A percentile compares a stretch with the other conserved stretches of the same genome.
These are phyloP conservation scores for Geodia barretti DNA, from an alignment of 37 sponge, comb jelly and placozoan species.

Conservation along the genomic window DNA sequence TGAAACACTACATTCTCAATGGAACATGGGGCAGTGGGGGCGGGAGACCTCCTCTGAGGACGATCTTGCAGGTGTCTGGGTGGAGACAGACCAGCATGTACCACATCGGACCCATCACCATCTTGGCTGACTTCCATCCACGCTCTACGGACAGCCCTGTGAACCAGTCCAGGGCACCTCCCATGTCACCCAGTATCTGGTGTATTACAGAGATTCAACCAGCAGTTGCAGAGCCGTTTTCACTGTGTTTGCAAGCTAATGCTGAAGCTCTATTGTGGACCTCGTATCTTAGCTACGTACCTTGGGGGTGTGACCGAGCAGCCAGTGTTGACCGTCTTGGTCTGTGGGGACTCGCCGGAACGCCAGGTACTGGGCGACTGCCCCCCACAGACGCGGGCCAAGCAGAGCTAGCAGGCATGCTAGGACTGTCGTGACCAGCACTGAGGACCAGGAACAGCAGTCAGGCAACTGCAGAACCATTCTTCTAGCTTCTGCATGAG, in stretches of 20 bases:
- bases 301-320: slow-evolving; percentile 51
- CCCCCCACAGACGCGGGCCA: neutral
- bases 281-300: too few relatives aligned
- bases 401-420: too few relatives aligned
- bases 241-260: too few relatives aligned
- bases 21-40: too few relatives aligned
- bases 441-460: too few relatives aligned
- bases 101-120: slow-evolving; percentile 14
- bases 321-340: slow-evolving; percentile 16
- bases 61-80: slow-evolving; percentile 28
- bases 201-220: neutral
- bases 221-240: neutral
- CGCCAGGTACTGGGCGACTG: neutral
- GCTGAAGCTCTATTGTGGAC: too few relatives aligned
- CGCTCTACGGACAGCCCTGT: neutral
- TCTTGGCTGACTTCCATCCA: slow-evolving; percentile 20
- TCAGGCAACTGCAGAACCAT: too few relatives aligned
- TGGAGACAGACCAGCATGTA: slow-evolving; percentile 18
- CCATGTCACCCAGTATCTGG: slow-evolving; percentile 31
- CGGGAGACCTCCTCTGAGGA: slow-evolving; percentile 48
- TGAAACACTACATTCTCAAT: neutral
- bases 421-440: too few relatives aligned
- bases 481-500: too few relatives aligned
- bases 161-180: slow-evolving; percentile 25
- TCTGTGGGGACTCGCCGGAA: slow-evolving; percentile 37